Evolutionary conservation across 2,888 invertebrate genomes (phyloP).

Genomic region (Coenonympha glycerion): DNA sequence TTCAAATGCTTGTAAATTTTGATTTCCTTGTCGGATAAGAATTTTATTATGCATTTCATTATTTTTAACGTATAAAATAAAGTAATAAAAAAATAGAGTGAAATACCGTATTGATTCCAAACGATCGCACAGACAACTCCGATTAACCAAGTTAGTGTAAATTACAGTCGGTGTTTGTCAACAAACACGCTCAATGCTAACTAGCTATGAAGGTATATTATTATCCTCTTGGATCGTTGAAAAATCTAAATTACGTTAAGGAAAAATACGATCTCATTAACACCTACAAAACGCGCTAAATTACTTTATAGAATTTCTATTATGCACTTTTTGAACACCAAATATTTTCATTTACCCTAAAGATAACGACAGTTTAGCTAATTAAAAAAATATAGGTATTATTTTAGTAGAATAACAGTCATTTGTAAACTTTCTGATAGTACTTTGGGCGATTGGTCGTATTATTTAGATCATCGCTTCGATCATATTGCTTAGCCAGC

Average conservation of each 20-base stretch:
- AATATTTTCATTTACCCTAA: slow-evolving; percentile 63
- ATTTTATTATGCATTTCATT: not conserved
- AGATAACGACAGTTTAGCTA: slow-evolving; percentile 68
- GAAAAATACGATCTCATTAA: slow-evolving; percentile 37
- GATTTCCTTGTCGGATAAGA: not conserved
- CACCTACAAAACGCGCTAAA: slow-evolving; percentile 47
- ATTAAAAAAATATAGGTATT: slow-evolving; percentile 70
- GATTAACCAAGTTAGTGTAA: too few relatives aligned
- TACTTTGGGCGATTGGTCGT: slow-evolving; percentile 64
- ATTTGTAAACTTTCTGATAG: slow-evolving; percentile 58
- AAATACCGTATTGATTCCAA: too few relatives aligned
- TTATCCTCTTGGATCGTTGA: slow-evolving; percentile 3
- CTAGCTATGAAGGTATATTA: slow-evolving; percentile 3
- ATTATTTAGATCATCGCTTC: slow-evolving; percentile 15
- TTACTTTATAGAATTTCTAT: slow-evolving; percentile 54
- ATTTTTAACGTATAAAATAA: too few relatives aligned
- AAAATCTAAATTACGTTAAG: slow-evolving; percentile 7
- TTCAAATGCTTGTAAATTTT: too few relatives aligned
- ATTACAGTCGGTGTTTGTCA: not conserved
- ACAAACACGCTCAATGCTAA: not conserved
- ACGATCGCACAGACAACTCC: too few relatives aligned
- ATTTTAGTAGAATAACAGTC: slow-evolving; percentile 60
- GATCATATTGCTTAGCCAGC: slow-evolving; percentile 13
- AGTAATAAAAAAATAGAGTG: not conserved
- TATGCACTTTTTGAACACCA: slow-evolving; percentile 62